phyloP scores from a whole-genome alignment of 2,888 invertebrate genomes.

The Geotrupes spiniger region DNA sequence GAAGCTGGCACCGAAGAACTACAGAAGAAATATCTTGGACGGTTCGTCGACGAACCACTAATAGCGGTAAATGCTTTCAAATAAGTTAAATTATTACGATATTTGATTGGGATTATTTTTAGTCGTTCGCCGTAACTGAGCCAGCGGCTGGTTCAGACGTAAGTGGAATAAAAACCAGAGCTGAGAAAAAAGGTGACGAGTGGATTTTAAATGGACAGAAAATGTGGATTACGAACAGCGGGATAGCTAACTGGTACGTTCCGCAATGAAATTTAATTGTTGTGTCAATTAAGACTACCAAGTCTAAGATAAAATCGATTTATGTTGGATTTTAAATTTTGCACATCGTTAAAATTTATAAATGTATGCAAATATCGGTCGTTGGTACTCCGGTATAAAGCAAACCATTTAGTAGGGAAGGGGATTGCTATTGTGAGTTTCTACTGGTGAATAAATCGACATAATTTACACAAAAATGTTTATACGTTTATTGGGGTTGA shows the following conservation, averaged over 20 bases:
- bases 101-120: conserved; percentile 30
- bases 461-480: too few species aligned
- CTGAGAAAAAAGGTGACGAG: conserved; percentile 92
- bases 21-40: conserved; percentile 91
- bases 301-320: too few species aligned
- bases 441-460: too few species aligned
- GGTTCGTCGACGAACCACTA: conserved; percentile 84
- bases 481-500: too few species aligned
- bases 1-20: conserved; percentile 82
- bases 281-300: too few species aligned
- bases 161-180: conserved; percentile 82
- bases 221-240: conserved; percentile 99
- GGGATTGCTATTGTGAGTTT: too few species aligned
- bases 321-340: too few species aligned
- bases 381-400: too few species aligned
- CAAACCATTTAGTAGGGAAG: too few species aligned
- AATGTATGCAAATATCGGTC: too few species aligned
- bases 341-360: too few species aligned
- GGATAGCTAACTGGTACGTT: conserved; percentile 88
- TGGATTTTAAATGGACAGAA: conserved; percentile 92
- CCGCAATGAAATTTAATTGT: too few species aligned
- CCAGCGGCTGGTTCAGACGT: conserved; percentile 97
- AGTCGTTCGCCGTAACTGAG: conserved; percentile 95
- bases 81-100: conserved; percentile 6
- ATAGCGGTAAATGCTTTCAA: conserved; percentile 73